Conservation (phyloP, 2,113 vertebrate species). For the Cervus canadensis region DNA sequence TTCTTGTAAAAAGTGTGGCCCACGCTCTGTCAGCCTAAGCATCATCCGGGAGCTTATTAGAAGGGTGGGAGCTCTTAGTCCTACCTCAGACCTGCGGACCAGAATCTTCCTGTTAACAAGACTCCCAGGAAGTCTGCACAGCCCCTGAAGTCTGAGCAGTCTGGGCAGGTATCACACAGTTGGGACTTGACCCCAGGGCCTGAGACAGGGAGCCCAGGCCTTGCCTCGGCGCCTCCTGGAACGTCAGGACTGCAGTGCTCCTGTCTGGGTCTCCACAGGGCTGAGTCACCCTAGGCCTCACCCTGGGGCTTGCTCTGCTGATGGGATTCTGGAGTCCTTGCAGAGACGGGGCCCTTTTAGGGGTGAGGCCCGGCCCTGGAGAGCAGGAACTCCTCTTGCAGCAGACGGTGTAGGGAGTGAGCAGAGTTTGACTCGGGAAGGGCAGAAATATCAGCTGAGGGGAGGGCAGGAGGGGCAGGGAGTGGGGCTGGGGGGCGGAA, state of each 20-base stretch:
- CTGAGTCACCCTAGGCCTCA: rapidly evolving
- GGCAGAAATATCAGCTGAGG: background rate
- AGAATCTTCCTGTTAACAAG: background rate
- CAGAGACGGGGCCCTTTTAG: background rate
- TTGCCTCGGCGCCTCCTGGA: background rate
- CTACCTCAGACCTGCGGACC: background rate
- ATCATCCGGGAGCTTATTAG: background rate
- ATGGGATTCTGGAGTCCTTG: background rate
- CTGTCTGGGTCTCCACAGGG: too few relatives aligned
- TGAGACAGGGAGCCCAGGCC: too few relatives aligned
- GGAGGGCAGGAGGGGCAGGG: background rate
- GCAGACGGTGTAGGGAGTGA: background rate
- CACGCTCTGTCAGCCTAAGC: rapidly evolving
- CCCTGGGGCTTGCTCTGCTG: background rate
- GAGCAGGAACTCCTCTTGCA: background rate
- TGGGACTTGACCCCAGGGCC: too few relatives aligned
- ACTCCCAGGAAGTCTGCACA: rapidly evolving
- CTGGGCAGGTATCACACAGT: rapidly evolving
- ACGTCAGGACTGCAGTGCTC: rapidly evolving
- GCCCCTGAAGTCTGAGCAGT: rapidly evolving
- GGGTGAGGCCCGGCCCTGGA: rapidly evolving
- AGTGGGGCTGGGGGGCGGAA: rapidly evolving
- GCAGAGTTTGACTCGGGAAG: background rate
- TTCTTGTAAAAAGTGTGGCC: too few relatives aligned
- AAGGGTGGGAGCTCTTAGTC: background rate